Percentiles rank a stretch among this genome's conserved stretches.
phyloP scores from a whole-genome alignment of 2,888 invertebrate genomes.

The Argynnis bischoffii region DNA sequence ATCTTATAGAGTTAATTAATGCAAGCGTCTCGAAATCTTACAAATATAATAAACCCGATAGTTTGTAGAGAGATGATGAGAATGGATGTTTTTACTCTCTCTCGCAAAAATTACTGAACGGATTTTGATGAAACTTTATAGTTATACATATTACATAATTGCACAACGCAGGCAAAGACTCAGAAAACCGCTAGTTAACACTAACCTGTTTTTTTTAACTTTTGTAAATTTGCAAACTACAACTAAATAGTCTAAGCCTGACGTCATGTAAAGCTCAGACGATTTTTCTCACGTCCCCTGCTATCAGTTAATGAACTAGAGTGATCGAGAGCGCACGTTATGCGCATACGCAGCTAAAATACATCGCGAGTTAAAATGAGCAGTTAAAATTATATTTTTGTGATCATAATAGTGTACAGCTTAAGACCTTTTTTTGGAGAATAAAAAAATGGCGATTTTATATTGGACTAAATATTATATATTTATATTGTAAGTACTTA shows the following conservation, averaged over 20 bases:
- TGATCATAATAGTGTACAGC: neutral
- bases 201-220: neutral
- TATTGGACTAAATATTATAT: slow-evolving; percentile 1
- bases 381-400: slow-evolving; percentile 6
- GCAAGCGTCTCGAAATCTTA: too few relatives aligned
- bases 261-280: slow-evolving; percentile 31
- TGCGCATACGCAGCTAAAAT: slow-evolving; percentile 26
- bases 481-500: slow-evolving; percentile 11
- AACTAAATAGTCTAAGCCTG: slow-evolving; percentile 13
- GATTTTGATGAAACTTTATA: too few relatives aligned
- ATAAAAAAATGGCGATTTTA: slow-evolving; percentile 3
- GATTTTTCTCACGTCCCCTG: slow-evolving; percentile 26
- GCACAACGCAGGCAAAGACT: too few relatives aligned
- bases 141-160: too few relatives aligned
- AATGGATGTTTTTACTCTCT: too few relatives aligned
- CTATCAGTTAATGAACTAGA: slow-evolving; percentile 34
- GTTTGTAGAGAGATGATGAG: too few relatives aligned
- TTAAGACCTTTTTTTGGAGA: neutral
- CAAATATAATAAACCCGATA: too few relatives aligned
- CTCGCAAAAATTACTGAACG: too few relatives aligned
- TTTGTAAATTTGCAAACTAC: neutral
- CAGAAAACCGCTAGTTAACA: neutral
- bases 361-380: slow-evolving; percentile 29
- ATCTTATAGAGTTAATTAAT: too few relatives aligned
- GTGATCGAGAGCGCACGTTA: slow-evolving; percentile 27